These are phyloP conservation scores for Adrianichthys oophorus DNA, from an alignment of 2,797 vertebrate genomes.

Conservation along the genomic window DNA sequence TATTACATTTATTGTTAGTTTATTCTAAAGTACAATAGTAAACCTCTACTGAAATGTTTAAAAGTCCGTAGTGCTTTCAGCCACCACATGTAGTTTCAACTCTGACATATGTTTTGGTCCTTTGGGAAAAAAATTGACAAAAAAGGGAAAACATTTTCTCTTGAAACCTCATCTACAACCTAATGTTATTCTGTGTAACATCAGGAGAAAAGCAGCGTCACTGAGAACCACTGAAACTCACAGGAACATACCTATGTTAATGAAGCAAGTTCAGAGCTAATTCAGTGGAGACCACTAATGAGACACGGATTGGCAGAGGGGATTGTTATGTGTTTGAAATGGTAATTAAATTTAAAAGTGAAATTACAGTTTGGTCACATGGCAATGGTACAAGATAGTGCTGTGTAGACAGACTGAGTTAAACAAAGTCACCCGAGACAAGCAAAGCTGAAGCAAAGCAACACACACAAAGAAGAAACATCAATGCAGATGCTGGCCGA, in stretches of 20 bases:
- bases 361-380: conserved; percentile 69
- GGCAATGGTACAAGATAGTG: conserved; percentile 46
- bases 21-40: conserved; percentile 16
- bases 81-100: conserved; percentile 13
- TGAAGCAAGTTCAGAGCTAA: conserved; percentile 61
- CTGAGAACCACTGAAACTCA: conserved; percentile 40
- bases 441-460: conserved; percentile 20
- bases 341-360: conserved; percentile 73
- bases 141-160: conserved; percentile 43
- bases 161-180: conserved; percentile 38
- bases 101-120: conserved; percentile 14
- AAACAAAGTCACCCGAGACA: conserved; percentile 26
- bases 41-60: conserved; percentile 2
- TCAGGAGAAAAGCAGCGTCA: conserved; percentile 46
- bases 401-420: conserved; percentile 27
- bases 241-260: conserved; percentile 70
- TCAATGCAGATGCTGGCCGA: neutral
- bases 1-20: neutral
- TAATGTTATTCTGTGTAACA: conserved; percentile 52
- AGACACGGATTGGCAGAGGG: conserved; percentile 67
- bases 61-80: conserved; percentile 2
- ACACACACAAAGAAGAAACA: neutral
- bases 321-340: conserved; percentile 78
- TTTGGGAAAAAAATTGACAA: conserved; percentile 10
- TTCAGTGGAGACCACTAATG: conserved; percentile 70